These are phyloP conservation scores for Drosophila sp. DNA, from an alignment of 1,140 invertebrate species.

Conservation along the genomic window DNA sequence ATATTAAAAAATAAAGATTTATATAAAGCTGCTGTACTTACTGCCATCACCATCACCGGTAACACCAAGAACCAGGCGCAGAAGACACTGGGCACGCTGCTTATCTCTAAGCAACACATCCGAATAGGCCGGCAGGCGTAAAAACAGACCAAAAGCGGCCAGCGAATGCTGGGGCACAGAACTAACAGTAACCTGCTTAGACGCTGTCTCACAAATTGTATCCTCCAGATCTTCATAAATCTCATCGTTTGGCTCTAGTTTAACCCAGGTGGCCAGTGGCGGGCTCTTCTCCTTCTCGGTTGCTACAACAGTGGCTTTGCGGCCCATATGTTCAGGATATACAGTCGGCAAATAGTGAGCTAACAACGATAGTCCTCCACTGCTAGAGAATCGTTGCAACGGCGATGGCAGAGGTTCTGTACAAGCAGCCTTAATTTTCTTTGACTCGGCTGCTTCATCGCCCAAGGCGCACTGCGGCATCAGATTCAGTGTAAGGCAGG, in stretches of 20 bases:
- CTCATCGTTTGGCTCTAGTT: slow-evolving; percentile 89
- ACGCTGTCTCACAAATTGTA: slow-evolving; percentile 79
- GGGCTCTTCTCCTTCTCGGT: slow-evolving; percentile 85
- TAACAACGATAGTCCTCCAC: slow-evolving; percentile 94
- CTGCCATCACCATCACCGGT: slow-evolving; percentile 96
- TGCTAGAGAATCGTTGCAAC: slow-evolving; percentile 92
- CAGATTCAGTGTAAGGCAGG: slow-evolving; percentile 85
- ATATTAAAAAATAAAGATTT: not conserved
- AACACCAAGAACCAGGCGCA: slow-evolving; percentile 94
- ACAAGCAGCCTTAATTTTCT: slow-evolving; percentile 64
- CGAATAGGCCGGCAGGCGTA: slow-evolving; percentile 94
- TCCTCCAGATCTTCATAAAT: slow-evolving; percentile 89
- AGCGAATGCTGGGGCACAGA: slow-evolving; percentile 94
- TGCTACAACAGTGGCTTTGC: slow-evolving; percentile 82
- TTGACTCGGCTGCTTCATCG: slow-evolving; percentile 51
- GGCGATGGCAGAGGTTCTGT: slow-evolving; percentile 85
- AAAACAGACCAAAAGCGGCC: slow-evolving; percentile 94
- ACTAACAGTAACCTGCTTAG: slow-evolving; percentile 73
- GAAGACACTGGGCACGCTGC: slow-evolving; percentile 92
- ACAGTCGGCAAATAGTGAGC: slow-evolving; percentile 94
- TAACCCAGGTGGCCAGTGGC: slow-evolving; percentile 91
- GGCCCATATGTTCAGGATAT: slow-evolving; percentile 89
- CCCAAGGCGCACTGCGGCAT: slow-evolving; percentile 42
- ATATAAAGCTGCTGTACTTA: slow-evolving; percentile 78
- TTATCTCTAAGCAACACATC: slow-evolving; percentile 93